Evolutionary conservation across 30 jellyfish, hydroid and myxozoan genomes (phyloP).

Genomic region (Cassiopea andromeda): DNA sequence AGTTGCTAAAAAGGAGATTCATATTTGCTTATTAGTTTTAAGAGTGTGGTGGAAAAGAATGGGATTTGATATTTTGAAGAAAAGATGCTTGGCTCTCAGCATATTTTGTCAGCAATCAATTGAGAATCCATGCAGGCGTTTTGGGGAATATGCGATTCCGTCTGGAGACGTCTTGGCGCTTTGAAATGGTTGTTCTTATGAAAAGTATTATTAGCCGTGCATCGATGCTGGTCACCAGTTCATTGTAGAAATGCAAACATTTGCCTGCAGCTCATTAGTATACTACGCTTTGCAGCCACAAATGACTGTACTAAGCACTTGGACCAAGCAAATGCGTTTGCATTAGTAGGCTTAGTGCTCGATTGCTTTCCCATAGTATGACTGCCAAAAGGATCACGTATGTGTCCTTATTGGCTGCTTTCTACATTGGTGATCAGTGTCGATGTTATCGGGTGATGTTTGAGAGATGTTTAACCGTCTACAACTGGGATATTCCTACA

Average conservation of each 20-base stretch:
- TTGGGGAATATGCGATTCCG: neutral
- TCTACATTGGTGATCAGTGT: neutral
- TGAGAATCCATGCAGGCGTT: neutral
- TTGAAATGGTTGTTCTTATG: neutral
- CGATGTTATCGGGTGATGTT: slow-evolving; percentile 6
- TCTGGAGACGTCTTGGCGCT: neutral
- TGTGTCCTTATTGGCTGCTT: neutral
- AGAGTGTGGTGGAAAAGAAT: too few species aligned
- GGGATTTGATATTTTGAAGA: too few species aligned
- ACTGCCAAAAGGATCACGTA: neutral
- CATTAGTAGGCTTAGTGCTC: neutral
- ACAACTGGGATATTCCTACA: slow-evolving; percentile 42
- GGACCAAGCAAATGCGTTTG: too few species aligned
- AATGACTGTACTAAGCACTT: too few species aligned
- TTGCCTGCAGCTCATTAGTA: too few species aligned
- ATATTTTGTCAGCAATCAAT: neutral
- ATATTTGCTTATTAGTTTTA: too few species aligned
- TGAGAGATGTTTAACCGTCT: slow-evolving; percentile 38
- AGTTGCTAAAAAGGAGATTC: too few species aligned
- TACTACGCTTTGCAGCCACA: too few species aligned
- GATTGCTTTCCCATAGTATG: neutral
- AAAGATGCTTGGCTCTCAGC: too few species aligned
- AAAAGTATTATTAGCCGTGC: neutral
- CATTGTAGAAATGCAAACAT: too few species aligned
- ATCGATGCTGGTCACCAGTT: neutral